These are phyloP conservation scores for Butorides virescens DNA, from an alignment of 2,113 vertebrate genomes.

Conservation along the genomic window DNA sequence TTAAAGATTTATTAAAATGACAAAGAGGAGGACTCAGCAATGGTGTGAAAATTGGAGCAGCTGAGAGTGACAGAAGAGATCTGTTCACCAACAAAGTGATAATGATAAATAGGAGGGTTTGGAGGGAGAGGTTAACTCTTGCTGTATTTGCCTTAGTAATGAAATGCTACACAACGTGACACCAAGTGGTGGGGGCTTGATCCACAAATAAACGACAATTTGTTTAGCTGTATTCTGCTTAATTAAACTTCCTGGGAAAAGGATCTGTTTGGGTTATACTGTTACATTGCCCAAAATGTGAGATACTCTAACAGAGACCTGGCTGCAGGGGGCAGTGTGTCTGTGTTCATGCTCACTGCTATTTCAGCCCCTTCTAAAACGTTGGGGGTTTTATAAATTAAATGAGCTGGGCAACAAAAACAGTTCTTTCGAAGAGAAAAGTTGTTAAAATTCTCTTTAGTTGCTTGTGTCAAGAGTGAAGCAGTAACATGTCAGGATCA, in stretches of 20 bases:
- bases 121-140: not conserved
- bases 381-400: not conserved
- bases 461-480: not conserved
- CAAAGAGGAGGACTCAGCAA: not conserved
- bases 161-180: not conserved
- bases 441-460: not conserved
- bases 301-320: not conserved
- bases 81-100: not conserved
- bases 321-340: not conserved
- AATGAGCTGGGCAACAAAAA: not conserved
- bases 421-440: not conserved
- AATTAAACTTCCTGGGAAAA: not conserved
- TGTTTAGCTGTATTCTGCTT: not conserved
- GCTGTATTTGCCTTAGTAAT: not conserved
- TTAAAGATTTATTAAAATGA: not conserved
- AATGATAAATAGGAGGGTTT: not conserved
- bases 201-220: not conserved
- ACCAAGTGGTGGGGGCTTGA: not conserved
- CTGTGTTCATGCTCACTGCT: not conserved
- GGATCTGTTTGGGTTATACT: not conserved
- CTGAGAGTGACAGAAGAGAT: not conserved
- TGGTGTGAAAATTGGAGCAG: not conserved
- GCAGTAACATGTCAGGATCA: not conserved
- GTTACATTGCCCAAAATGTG: not conserved
- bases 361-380: not conserved